These are phyloP conservation scores for Lymantria dispar DNA, from an alignment of 2,888 invertebrate species.

Conservation along the genomic window DNA sequence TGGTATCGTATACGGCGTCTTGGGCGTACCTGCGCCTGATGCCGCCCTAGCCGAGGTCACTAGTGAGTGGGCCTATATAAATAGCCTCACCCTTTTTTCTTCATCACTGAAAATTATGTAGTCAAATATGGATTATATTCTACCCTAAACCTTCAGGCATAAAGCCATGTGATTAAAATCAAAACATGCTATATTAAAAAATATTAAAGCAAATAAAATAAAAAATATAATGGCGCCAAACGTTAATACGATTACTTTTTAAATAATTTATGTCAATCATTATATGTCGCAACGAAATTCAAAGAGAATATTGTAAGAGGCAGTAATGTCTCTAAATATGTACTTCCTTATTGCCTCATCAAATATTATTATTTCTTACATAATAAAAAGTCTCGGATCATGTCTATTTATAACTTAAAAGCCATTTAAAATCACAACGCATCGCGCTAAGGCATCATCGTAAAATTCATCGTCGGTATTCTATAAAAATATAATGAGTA, in stretches of 20 bases:
- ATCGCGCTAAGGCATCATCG: slow-evolving; percentile 7
- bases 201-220: not conserved
- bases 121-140: too few species aligned
- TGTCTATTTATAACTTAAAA: slow-evolving; percentile 28
- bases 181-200: too few species aligned
- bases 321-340: slow-evolving; percentile 19
- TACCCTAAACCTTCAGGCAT: too few species aligned
- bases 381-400: slow-evolving; percentile 27
- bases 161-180: too few species aligned
- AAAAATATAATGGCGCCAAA: not conserved
- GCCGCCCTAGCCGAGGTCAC: too few species aligned
- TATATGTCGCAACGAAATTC: slow-evolving; percentile 4
- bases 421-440: slow-evolving; percentile 21
- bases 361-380: slow-evolving; percentile 17
- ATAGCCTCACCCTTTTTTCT: too few species aligned
- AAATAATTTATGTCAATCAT: slow-evolving; percentile 4
- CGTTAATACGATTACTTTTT: slow-evolving; percentile 1
- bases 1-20: too few species aligned
- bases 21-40: too few species aligned
- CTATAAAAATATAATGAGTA: slow-evolving; percentile 19
- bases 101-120: too few species aligned
- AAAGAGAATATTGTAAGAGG: slow-evolving; percentile 19
- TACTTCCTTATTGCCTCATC: slow-evolving; percentile 26
- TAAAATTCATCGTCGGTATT: slow-evolving; percentile 19
- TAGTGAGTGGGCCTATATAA: too few species aligned